These are phyloP conservation scores for Trematomus loennbergii DNA, from an alignment of 2,113 vertebrate genomes.

Conservation along the genomic window DNA sequence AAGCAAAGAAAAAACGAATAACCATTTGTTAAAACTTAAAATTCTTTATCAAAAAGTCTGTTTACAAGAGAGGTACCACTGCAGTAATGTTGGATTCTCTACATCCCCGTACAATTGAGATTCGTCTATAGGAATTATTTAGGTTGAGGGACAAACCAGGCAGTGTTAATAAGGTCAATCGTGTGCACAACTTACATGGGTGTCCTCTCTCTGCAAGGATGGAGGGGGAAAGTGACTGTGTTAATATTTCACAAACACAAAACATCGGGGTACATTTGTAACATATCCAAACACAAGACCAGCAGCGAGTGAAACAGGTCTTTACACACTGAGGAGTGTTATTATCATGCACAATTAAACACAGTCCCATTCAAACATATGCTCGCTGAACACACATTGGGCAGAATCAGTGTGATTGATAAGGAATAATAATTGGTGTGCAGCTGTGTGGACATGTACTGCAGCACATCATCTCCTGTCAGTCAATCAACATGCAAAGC, in stretches of 20 bases:
- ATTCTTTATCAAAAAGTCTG: too few species aligned
- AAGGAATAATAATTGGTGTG: constrained; percentile 60
- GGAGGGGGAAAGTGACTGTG: constrained; percentile 69
- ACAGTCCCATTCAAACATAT: constrained; percentile 62
- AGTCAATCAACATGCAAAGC: constrained; percentile 39
- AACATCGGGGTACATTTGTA: constrained; percentile 46
- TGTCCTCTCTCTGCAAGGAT: constrained; percentile 86
- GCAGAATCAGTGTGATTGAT: constrained; percentile 71
- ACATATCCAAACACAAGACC: constrained; percentile 39
- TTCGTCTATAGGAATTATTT: constrained; percentile 28
- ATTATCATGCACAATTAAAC: constrained; percentile 76
- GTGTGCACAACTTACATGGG: constrained; percentile 85
- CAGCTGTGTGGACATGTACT: constrained; percentile 36
- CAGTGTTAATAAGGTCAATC: constrained; percentile 50
- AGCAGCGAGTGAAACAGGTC: constrained; percentile 47
- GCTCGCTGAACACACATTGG: constrained; percentile 59
- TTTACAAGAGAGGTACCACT: not conserved
- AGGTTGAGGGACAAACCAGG: constrained; percentile 32
- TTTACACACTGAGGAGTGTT: constrained; percentile 51
- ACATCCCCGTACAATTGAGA: constrained; percentile 19
- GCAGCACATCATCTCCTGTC: constrained; percentile 57
- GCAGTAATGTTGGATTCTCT: not conserved
- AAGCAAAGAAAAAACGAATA: not conserved
- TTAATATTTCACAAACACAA: constrained; percentile 73
- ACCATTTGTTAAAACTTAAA: not conserved